Base-by-base conservation (phyloP, 2,113 vertebrate genomes). In the Oryzias woworae region DNA sequence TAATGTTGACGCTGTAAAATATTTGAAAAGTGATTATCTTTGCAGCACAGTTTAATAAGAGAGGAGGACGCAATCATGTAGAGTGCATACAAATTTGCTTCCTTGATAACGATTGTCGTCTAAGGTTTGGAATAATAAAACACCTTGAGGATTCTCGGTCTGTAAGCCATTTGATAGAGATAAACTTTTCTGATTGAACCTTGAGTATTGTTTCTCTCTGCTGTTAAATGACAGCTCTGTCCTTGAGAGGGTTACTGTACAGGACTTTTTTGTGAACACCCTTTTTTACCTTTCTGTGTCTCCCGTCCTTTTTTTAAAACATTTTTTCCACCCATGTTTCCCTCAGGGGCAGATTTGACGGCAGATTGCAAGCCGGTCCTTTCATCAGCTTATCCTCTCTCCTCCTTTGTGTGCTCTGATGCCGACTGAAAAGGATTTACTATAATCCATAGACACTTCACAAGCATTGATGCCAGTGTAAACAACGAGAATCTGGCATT, bases 221-320 rank as follows among this genome's bases (percentile, higher is more conserved):
- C 53, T 28, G 57, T 75, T 69, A 79, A 81, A 71, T 65, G 73
- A 74, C 76, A 77, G 68, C 70, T 62, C 68, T 60, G 80, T 71
- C 80, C 69, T 82, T 69, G 61, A 51, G 60, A 72, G 60, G 58
- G n/a, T 55, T 69, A 62, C 58, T 18, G 5, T 49, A 53, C 63
- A 50, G 57, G 66, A 66, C 47, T 65, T 71, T 58, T 77, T 36
- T 22, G 52, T 46, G 6, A 66, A 66, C 64, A 58, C 52, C 53
- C 48, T 41, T 44, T 47, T 67, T 68, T 75, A 67, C 67, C 31
- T 77, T 56, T 58, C 12, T n/a, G 1, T 62, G 14, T 31, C 15
- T 42, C 16, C 2, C 44, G 0, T 18, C 16, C 3, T 22, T 45
- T 44, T 13, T 42, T 52, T 26, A 17, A 16, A 42, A 43, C 18